These are phyloP conservation scores for Hippopotamyrus pictus DNA, from an alignment of 2,797 vertebrate species.

Conservation along the genomic window DNA sequence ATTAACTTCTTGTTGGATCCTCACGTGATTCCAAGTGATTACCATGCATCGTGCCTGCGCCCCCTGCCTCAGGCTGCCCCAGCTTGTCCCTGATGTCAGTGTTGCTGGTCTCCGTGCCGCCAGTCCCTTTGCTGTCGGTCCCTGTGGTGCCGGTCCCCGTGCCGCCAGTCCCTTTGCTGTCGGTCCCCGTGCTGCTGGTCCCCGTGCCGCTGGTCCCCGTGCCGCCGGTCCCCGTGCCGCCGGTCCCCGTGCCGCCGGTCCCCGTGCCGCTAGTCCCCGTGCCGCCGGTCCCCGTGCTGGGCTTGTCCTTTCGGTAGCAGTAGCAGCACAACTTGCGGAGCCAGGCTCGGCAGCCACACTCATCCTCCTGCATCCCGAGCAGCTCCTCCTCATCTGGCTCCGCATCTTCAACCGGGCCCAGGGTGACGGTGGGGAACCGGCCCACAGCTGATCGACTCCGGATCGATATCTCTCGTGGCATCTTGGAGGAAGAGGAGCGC, in stretches of 20 bases:
- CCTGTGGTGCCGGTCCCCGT: not conserved
- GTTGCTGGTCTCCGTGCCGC: not conserved
- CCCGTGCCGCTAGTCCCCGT: not conserved
- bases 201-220: constrained; percentile 27
- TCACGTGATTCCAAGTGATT: not conserved
- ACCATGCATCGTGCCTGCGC: constrained; percentile 35
- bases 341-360: constrained; percentile 43
- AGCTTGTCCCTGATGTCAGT: not conserved
- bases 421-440: constrained; percentile 52
- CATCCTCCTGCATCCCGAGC: not conserved
- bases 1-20: not conserved
- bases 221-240: not conserved
- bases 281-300: not conserved
- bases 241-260: not conserved
- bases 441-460: constrained; percentile 49
- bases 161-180: not conserved
- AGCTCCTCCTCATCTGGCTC: constrained; percentile 14
- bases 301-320: constrained; percentile 32
- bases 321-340: constrained; percentile 42
- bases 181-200: constrained; percentile 6
- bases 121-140: no score
- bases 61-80: constrained; percentile 26
- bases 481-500: constrained; percentile 33
- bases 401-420: constrained; percentile 35
- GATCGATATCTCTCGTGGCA: constrained; percentile 43